Evolutionary conservation across 2,797 vertebrate genomes (phyloP).

Genomic region (Allenopithecus nigroviridis): DNA sequence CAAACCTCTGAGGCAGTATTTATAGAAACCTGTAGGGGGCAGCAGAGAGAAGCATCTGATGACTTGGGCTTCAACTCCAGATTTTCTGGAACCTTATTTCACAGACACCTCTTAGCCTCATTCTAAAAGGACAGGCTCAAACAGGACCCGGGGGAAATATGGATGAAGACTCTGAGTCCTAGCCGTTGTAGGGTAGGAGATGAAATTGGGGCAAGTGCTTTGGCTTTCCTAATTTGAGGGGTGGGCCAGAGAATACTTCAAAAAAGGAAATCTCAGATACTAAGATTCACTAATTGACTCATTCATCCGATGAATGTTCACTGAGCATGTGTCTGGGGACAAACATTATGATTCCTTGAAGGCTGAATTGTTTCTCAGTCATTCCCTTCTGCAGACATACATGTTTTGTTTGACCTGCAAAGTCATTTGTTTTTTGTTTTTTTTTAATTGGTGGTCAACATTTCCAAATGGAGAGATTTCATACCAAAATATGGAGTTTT

Average conservation of each 20-base stretch:
- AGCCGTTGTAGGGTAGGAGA: neutral
- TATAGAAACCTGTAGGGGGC: conserved; percentile 58
- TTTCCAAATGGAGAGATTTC: neutral
- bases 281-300: neutral
- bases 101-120: neutral
- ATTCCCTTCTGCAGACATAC: neutral
- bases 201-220: neutral
- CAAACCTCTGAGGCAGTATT: neutral
- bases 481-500: neutral
- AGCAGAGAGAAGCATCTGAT: conserved; percentile 58
- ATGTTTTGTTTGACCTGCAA: neutral
- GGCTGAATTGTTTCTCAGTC: neutral
- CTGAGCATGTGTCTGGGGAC: neutral
- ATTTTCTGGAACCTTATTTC: neutral
- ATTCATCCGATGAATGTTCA: neutral
- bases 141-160: neutral
- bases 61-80: neutral
- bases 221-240: neutral
- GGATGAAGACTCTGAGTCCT: neutral
- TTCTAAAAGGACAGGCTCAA: neutral
- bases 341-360: neutral
- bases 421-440: neutral
- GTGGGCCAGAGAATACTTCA: neutral
- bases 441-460: neutral
- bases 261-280: neutral